Evolutionary conservation across 2,888 invertebrate genomes (phyloP).

Genomic region (Chirona hameri): DNA sequence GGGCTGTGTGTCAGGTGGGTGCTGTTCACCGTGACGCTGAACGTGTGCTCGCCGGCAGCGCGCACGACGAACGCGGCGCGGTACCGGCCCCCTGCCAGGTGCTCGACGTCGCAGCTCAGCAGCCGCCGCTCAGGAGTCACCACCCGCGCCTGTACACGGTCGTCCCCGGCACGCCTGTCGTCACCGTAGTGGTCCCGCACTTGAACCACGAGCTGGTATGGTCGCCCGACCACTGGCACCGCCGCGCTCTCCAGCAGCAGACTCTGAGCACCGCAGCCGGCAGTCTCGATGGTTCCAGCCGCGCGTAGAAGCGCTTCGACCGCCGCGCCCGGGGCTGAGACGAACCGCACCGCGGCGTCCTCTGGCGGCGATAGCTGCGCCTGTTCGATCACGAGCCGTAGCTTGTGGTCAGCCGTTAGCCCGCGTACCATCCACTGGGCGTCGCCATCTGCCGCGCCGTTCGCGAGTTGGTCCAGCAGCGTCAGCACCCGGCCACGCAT

Average conservation of each 20-base stretch:
- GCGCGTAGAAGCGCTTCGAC: slow-evolving; percentile 36
- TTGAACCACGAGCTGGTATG: slow-evolving; percentile 13
- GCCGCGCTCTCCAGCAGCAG: background rate
- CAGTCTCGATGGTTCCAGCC: slow-evolving; percentile 12
- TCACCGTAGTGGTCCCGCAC: slow-evolving; percentile 30
- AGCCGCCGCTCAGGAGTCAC: slow-evolving; percentile 7
- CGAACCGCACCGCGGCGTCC: slow-evolving; percentile 52
- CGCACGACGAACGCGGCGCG: background rate
- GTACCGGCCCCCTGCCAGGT: slow-evolving; percentile 12
- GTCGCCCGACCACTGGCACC: slow-evolving; percentile 12
- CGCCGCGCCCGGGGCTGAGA: slow-evolving; percentile 52
- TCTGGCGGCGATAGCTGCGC: slow-evolving; percentile 48
- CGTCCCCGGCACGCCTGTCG: background rate
- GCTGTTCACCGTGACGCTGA: slow-evolving; percentile 9
- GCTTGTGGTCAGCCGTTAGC: background rate
- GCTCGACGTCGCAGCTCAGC: slow-evolving; percentile 9
- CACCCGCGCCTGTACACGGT: slow-evolving; percentile 25
- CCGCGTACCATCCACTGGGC: slow-evolving; percentile 9
- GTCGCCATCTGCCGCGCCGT: background rate
- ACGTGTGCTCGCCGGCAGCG: background rate
- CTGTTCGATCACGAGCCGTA: background rate
- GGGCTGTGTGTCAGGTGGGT: background rate
- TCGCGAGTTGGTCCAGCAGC: background rate
- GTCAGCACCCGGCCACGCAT: slow-evolving; percentile 22
- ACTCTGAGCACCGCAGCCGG: slow-evolving; percentile 7